A percentile compares a stretch with the other conserved stretches of the same genome.
These are phyloP conservation scores for Drosophila peninsularis DNA, from an alignment of 2,888 invertebrate species.

Conservation along the genomic window DNA sequence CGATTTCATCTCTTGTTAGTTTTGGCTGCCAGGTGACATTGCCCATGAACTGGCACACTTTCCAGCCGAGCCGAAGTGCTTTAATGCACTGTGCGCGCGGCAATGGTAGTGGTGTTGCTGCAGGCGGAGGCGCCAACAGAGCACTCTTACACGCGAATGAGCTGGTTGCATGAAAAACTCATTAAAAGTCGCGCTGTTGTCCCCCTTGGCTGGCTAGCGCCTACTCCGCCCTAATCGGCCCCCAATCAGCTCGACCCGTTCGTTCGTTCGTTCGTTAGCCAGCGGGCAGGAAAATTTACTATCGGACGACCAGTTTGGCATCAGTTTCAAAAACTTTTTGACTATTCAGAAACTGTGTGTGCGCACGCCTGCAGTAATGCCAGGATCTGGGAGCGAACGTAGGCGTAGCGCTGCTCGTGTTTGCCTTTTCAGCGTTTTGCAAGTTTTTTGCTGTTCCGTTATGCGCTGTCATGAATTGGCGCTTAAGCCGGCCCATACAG, in stretches of 20 bases:
- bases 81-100: conserved; percentile 59
- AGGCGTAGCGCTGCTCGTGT: conserved; percentile 23
- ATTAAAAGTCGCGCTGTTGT: conserved; percentile 74
- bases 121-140: conserved; percentile 27
- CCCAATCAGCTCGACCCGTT: conserved; percentile 4
- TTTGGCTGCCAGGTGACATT: conserved; percentile 70
- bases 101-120: conserved; percentile 28
- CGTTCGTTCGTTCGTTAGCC: conserved; percentile 20
- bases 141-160: conserved; percentile 9
- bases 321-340: conserved; percentile 77
- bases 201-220: conserved; percentile 36
- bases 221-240: conserved; percentile 16
- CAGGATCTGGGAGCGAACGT: conserved; percentile 21
- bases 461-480: conserved; percentile 63
- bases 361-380: conserved; percentile 30
- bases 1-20: conserved; percentile 69
- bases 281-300: conserved; percentile 73
- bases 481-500: conserved; percentile 39
- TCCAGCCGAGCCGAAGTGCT: conserved; percentile 34
- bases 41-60: conserved; percentile 57
- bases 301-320: conserved; percentile 72
- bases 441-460: conserved; percentile 85
- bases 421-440: conserved; percentile 12
- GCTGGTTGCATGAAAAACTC: conserved; percentile 74
- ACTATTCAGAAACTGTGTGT: conserved; percentile 62